phyloP scores from a whole-genome alignment of 2,797 vertebrate species.

The Tokudaia tokunoshimensis region DNA sequence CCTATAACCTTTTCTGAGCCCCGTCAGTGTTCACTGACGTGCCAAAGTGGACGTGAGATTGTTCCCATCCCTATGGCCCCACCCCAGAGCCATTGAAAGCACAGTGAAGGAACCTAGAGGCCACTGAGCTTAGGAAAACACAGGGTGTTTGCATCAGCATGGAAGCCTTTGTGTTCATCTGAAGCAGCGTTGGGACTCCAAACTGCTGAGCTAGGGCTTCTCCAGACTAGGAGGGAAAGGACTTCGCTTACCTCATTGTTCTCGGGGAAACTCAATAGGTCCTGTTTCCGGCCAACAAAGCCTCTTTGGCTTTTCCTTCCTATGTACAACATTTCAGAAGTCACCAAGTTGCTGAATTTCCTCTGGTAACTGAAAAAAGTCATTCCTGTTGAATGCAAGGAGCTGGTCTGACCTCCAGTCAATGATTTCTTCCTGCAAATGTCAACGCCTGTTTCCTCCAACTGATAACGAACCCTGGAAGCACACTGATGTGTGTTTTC shows the following conservation, averaged over 20 bases:
- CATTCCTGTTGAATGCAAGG: constrained; percentile 74
- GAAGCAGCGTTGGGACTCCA: neutral
- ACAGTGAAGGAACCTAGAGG: neutral
- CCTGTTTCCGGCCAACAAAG: constrained; percentile 65
- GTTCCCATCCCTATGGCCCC: neutral
- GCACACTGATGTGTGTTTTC: constrained; percentile 27
- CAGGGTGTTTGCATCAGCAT: neutral
- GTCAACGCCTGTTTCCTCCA: constrained; percentile 75
- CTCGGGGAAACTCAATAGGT: constrained; percentile 58
- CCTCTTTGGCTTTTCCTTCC: constrained; percentile 79
- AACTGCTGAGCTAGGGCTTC: constrained; percentile 52
- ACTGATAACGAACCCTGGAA: constrained; percentile 55
- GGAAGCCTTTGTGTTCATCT: neutral
- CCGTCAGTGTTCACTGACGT: neutral
- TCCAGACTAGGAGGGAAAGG: constrained; percentile 15
- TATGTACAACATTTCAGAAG: constrained; percentile 70
- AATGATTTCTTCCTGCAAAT: constrained; percentile 78
- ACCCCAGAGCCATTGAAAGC: neutral
- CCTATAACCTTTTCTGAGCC: constrained; percentile 24
- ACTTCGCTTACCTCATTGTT: constrained; percentile 53
- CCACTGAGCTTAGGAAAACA: neutral
- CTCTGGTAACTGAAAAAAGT: constrained; percentile 73
- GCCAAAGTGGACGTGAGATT: neutral
- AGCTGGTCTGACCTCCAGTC: constrained; percentile 74
- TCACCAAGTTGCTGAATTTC: constrained; percentile 75